Evolutionary conservation across 2,888 invertebrate species (phyloP).

Genomic region (Scrobipalpa costella): DNA sequence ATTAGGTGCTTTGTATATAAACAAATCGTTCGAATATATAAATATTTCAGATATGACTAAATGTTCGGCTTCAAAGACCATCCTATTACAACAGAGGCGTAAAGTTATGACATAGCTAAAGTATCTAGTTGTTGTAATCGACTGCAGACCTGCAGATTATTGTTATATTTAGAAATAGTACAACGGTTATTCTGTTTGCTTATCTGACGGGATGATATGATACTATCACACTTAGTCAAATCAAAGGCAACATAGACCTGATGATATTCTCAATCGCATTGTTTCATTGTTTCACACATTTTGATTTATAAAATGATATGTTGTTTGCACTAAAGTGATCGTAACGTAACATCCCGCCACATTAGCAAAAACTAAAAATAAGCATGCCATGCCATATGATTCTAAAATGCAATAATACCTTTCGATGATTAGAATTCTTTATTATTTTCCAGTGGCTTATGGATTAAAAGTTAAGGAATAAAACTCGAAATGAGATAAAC

Average conservation of each 20-base stretch:
- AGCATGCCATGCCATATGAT: not conserved
- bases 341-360: not conserved
- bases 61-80: not conserved
- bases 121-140: conserved; percentile 8
- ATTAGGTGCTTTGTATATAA: too few relatives aligned
- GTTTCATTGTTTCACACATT: not conserved
- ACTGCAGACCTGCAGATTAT: not conserved
- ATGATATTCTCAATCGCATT: not conserved
- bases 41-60: too few relatives aligned
- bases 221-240: not conserved
- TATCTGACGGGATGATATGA: not conserved
- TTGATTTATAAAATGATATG: not conserved
- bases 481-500: not conserved
- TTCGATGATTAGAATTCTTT: not conserved
- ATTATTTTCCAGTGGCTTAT: not conserved
- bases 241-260: not conserved
- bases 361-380: not conserved
- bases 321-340: not conserved
- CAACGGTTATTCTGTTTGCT: not conserved
- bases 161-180: conserved; percentile 11
- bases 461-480: not conserved
- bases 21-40: too few relatives aligned
- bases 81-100: not conserved
- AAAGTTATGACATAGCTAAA: not conserved
- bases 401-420: not conserved